A percentile compares a stretch with the other conserved stretches of the same genome.
These are phyloP conservation scores for Stenotaenia linearis DNA, from an alignment of 2,888 invertebrate genomes.

Conservation along the genomic window DNA sequence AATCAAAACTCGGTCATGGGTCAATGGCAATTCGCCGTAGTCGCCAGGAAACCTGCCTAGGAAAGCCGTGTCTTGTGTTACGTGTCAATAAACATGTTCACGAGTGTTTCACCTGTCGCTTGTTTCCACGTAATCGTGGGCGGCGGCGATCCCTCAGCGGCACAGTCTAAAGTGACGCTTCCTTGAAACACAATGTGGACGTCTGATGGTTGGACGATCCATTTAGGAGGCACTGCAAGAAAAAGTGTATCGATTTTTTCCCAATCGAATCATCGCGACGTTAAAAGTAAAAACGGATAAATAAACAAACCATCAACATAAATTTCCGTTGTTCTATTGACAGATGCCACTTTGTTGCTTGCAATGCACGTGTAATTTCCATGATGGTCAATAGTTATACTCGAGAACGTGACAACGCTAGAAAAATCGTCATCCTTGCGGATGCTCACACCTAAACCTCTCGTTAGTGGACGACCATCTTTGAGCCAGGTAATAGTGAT, in stretches of 20 bases:
- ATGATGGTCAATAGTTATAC: constrained; percentile 34
- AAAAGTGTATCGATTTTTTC: neutral
- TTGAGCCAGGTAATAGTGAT: constrained; percentile 36
- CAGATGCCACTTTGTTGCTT: constrained; percentile 32
- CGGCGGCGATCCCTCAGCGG: constrained; percentile 33
- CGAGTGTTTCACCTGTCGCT: constrained; percentile 27
- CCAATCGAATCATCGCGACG: neutral
- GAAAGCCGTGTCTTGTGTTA: constrained; percentile 11
- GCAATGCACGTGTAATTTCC: constrained; percentile 37
- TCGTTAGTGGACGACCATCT: constrained; percentile 30
- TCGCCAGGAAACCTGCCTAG: constrained; percentile 32
- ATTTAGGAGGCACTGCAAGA: constrained; percentile 27
- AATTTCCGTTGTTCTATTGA: constrained; percentile 35
- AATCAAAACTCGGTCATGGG: neutral
- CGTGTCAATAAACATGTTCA: neutral
- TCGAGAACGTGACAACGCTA: constrained; percentile 35
- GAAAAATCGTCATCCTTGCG: constrained; percentile 36
- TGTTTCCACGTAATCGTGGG: constrained; percentile 35
- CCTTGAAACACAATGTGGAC: constrained; percentile 31
- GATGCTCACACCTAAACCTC: constrained; percentile 30
- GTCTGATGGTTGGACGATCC: constrained; percentile 33
- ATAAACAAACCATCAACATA: constrained; percentile 34
- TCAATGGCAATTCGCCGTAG: constrained; percentile 22
- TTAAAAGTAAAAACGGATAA: neutral
- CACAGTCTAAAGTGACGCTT: constrained; percentile 33